phyloP scores from a whole-genome alignment of 2,888 invertebrate species.

The Galerucella pusilla region DNA sequence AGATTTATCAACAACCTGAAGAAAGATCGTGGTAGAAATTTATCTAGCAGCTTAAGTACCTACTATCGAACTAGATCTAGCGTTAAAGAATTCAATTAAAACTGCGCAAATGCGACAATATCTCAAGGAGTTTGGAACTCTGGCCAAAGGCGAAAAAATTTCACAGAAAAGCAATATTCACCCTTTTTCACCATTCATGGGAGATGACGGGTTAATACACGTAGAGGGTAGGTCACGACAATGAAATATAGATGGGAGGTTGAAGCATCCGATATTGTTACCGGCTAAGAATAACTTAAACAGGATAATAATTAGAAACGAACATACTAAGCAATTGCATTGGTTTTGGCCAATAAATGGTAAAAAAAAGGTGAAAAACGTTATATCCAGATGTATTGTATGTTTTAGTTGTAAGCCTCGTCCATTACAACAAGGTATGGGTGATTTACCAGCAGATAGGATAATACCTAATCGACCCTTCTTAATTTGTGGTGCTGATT shows the following conservation, averaged over 20 bases:
- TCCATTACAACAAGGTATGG: conserved; percentile 38
- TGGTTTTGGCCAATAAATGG: conserved; percentile 41
- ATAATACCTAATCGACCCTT: conserved; percentile 42
- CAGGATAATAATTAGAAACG: no score
- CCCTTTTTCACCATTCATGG: conserved; percentile 37
- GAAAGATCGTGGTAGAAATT: background rate
- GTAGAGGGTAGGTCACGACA: conserved; percentile 43
- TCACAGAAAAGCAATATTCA: conserved; percentile 29
- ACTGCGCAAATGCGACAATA: no score
- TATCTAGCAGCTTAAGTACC: no score
- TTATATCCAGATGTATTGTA: conserved; percentile 33
- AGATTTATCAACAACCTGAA: background rate
- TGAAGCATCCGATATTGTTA: conserved; percentile 40
- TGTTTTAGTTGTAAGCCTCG: conserved; percentile 38
- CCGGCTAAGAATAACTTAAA: conserved; percentile 27
- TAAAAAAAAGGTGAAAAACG: conserved; percentile 27
- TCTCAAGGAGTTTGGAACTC: no score
- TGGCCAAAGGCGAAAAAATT: background rate
- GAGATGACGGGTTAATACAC: conserved; percentile 32
- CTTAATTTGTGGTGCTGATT: conserved; percentile 39
- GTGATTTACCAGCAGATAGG: conserved; percentile 36
- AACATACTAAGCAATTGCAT: conserved; percentile 23
- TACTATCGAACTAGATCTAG: no score
- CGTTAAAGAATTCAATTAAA: no score
- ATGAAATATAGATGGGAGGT: conserved; percentile 22